These are phyloP conservation scores for Gymnarchus niloticus DNA, from an alignment of 2,113 vertebrate genomes.

Conservation along the genomic window DNA sequence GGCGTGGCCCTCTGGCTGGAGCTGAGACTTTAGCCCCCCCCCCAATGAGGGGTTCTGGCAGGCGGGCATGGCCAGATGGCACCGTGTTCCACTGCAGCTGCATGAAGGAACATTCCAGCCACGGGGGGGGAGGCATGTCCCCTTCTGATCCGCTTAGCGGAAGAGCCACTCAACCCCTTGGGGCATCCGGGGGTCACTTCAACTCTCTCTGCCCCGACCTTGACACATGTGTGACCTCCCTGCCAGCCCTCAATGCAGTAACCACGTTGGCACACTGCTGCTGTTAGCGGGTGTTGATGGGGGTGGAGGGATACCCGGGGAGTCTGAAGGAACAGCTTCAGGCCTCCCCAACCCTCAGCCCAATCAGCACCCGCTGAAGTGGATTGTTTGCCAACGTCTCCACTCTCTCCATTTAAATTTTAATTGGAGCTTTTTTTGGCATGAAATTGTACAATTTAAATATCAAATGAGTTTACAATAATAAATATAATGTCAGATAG, in stretches of 20 bases:
- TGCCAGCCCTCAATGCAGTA: background rate
- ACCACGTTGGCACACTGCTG: background rate
- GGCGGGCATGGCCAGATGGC: constrained; percentile 23
- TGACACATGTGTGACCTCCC: background rate
- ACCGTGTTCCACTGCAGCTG: constrained; percentile 11
- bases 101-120: background rate
- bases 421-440: background rate
- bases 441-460: background rate
- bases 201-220: constrained; percentile 11
- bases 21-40: background rate
- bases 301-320: background rate
- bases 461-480: background rate
- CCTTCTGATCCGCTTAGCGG: background rate
- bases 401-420: background rate
- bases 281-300: background rate
- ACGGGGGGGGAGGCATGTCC: background rate
- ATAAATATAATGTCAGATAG: background rate
- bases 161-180: background rate
- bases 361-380: background rate
- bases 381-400: background rate
- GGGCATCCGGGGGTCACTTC: background rate
- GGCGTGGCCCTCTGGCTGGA: background rate
- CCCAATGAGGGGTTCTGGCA: background rate
- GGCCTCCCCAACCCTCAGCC: background rate
- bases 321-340: background rate